Evolutionary conservation across 2,797 vertebrate species (phyloP).

Genomic region (Lepilemur ruficaudatus): DNA sequence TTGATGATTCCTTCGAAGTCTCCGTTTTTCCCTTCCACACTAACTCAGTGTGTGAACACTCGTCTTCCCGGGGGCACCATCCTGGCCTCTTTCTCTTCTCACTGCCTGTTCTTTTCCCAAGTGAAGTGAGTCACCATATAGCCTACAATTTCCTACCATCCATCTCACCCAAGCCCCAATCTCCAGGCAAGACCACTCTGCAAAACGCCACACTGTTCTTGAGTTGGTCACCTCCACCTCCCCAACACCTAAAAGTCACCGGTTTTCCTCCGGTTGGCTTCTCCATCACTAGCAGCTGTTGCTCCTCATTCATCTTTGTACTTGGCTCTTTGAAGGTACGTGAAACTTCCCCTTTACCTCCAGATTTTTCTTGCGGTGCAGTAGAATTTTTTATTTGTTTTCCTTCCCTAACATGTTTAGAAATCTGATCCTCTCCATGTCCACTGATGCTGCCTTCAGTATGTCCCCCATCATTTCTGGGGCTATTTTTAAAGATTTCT

Average conservation of each 20-base stretch:
- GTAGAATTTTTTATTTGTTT: background rate
- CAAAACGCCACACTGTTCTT: background rate
- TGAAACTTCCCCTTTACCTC: background rate
- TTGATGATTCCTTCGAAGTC: background rate
- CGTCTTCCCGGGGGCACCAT: background rate
- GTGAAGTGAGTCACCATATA: rapidly evolving
- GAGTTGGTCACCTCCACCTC: background rate
- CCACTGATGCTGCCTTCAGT: background rate
- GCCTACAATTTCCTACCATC: background rate
- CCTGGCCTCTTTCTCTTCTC: background rate
- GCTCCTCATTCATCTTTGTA: background rate
- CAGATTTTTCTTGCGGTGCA: background rate
- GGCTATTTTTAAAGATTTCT: background rate
- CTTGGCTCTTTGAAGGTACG: background rate
- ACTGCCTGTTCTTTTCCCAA: background rate
- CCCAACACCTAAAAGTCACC: background rate
- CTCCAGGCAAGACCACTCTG: background rate
- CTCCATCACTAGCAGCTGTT: background rate
- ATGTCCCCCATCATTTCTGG: background rate
- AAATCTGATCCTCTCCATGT: background rate
- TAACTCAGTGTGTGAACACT: rapidly evolving
- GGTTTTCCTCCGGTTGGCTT: rapidly evolving
- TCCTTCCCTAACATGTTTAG: background rate
- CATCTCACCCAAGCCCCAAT: rapidly evolving
- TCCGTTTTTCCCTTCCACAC: background rate